Evolutionary conservation across 2,797 vertebrate genomes (phyloP), one percentile per base, ranked within the genome.

Genomic region (Tauraco hartlaubi): DNA sequence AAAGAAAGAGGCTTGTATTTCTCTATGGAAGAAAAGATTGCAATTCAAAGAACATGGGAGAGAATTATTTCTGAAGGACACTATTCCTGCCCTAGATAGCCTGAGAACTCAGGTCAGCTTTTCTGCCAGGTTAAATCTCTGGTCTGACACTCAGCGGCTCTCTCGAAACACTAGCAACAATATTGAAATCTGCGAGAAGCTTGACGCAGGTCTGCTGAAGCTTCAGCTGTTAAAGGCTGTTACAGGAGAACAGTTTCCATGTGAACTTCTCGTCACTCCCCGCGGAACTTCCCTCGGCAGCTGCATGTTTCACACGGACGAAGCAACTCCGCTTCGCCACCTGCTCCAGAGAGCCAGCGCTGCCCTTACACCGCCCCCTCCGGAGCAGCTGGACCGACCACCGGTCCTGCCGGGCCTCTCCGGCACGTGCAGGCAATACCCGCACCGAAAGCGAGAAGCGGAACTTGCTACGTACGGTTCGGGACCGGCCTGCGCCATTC

Each of bases 151-250:
- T 13, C 52, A 3, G 25, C 54, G 16, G 6, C 33, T 3, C 1
- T 0, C 12, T 18, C 67, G 11, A 4, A 58, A 51, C 2, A 15
- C 7, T 5, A 7, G 8, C 7, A 8, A 8, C 6, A 1, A 1
- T 0, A 5, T 3, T 7, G 4, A 6, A 5, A 9, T 0, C 2
- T 3, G 56, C 6, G 7, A 29, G 10, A 5, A 51, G 9, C 2
- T 8, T 9, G 25, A 4, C 10, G 11, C 55, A 7, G 22, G 16
- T 35, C 82, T 2, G 51, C 49, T 13, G 68, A 5, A 14, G 19
- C 31, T 6, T 12, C 39, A 9, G 8, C 1, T 0, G 26, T 4
- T 12, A 5, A 11, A 48, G 9, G 31, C 63, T 11, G 51, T 5
- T 9, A 25, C 9, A 11, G 58, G 11, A 4, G 7, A 31, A 39